These are phyloP conservation scores for Peucedramus taeniatus DNA, from an alignment of 2,113 vertebrate species.

Conservation along the genomic window DNA sequence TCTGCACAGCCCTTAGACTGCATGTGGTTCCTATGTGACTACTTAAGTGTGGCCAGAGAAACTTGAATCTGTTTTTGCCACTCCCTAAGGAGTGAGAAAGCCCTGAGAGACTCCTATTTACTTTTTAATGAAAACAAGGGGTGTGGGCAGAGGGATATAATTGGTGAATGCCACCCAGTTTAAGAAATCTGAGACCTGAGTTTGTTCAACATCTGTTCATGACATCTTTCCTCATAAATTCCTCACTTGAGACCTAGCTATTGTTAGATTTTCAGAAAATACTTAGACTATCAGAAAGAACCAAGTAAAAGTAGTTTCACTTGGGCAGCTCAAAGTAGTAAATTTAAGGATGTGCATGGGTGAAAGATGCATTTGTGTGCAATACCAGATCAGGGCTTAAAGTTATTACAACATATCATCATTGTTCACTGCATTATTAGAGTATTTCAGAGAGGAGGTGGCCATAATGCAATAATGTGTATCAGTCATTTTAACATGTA, in stretches of 20 bases:
- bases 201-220: not conserved
- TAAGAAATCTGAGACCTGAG: not conserved
- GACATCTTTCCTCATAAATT: not conserved
- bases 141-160: not conserved
- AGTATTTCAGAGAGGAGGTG: slow-evolving; percentile 4
- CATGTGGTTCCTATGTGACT: not conserved
- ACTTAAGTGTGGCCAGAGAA: not conserved
- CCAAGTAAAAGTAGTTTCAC: not conserved
- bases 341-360: not conserved
- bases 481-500: not conserved
- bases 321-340: not conserved
- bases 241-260: not conserved
- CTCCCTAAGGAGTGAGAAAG: not conserved
- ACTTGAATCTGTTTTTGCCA: not conserved
- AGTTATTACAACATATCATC: not conserved
- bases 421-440: not conserved
- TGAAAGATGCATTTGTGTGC: not conserved
- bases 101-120: not conserved
- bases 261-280: not conserved
- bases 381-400: not conserved
- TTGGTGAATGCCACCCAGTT: not conserved
- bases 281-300: not conserved
- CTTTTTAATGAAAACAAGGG: not conserved
- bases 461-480: not conserved
- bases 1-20: not conserved